phyloP scores from a whole-genome alignment of 1,140 invertebrate genomes.

The Epicauta chinensis region DNA sequence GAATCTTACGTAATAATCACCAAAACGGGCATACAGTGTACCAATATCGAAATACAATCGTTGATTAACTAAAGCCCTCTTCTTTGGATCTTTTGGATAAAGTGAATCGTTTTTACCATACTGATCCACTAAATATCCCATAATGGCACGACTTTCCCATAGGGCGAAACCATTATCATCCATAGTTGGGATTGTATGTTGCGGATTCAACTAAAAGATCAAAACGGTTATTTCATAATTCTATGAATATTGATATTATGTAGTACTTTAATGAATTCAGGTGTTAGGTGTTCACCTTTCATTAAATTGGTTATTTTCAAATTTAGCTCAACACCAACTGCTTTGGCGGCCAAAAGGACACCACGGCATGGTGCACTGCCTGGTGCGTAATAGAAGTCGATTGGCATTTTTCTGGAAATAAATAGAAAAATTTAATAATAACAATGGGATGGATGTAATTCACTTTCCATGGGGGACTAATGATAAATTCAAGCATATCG shows the following conservation, averaged over 20 bases:
- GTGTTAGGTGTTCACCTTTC: constrained; percentile 61
- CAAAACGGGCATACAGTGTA: constrained; percentile 57
- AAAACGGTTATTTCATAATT: not conserved
- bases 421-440: too few species aligned
- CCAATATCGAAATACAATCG: constrained; percentile 70
- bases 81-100: constrained; percentile 67
- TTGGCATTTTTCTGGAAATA: constrained; percentile 31
- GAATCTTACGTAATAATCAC: constrained; percentile 56
- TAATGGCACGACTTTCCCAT: constrained; percentile 67
- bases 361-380: constrained; percentile 55
- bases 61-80: constrained; percentile 64
- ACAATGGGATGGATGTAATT: too few species aligned
- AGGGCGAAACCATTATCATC: constrained; percentile 60
- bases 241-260: not conserved
- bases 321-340: constrained; percentile 62
- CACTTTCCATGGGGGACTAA: too few species aligned
- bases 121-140: constrained; percentile 62
- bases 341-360: constrained; percentile 57
- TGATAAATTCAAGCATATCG: too few species aligned
- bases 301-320: constrained; percentile 55
- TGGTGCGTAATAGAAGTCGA: constrained; percentile 51
- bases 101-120: constrained; percentile 66
- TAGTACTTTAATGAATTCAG: constrained; percentile 68
- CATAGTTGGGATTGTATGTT: constrained; percentile 63
- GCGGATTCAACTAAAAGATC: constrained; percentile 54